Conservation (phyloP, 1,140 invertebrate species). For the Spodoptera litura region DNA sequence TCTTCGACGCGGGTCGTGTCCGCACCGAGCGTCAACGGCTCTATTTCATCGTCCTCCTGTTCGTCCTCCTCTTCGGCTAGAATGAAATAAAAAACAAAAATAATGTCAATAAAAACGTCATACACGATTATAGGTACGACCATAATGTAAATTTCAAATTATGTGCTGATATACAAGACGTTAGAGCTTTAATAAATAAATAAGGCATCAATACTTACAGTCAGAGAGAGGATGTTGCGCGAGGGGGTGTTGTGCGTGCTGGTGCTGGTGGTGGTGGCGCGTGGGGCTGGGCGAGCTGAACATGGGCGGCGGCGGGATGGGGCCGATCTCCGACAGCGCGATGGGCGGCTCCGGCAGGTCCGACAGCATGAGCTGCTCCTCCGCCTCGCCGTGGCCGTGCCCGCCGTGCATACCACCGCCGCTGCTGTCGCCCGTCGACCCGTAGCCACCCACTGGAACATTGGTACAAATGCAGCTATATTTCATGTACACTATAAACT, state of each 20-base stretch:
- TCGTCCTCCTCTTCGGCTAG: conserved; percentile 83
- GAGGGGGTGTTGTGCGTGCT: conserved; percentile 60
- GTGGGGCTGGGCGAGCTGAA: conserved; percentile 96
- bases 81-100: background rate
- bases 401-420: conserved; percentile 53
- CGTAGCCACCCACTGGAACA: conserved; percentile 71
- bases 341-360: conserved; percentile 96
- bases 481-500: background rate
- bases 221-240: conserved; percentile 80
- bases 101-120: background rate
- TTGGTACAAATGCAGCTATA: background rate
- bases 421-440: conserved; percentile 65
- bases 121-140: background rate
- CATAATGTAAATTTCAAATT: background rate
- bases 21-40: conserved; percentile 87
- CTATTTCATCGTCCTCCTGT: conserved; percentile 87
- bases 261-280: conserved; percentile 80
- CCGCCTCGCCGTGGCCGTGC: conserved; percentile 77
- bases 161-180: too few relatives aligned
- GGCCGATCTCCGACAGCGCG: conserved; percentile 96
- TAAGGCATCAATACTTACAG: conserved; percentile 69
- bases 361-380: conserved; percentile 89
- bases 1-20: conserved; percentile 94
- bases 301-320: conserved; percentile 97
- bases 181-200: background rate